Base-by-base conservation (phyloP, 2,113 vertebrate genomes). In the Corythaeola cristata region DNA sequence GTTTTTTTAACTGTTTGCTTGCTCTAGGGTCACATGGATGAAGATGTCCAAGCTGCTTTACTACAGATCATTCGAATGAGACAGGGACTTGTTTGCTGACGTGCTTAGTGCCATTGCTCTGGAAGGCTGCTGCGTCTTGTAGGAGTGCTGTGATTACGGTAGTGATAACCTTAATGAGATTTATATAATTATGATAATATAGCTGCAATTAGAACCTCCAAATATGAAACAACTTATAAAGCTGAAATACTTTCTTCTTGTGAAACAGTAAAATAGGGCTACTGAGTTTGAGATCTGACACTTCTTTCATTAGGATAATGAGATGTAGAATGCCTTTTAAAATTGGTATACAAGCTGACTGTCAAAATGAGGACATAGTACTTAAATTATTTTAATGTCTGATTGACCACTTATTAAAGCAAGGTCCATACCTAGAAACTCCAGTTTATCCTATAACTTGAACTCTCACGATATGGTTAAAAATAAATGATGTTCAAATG, bases 31-130 rank as follows among this genome's bases (percentile, higher is more conserved):
- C 99, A 99, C 98, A 99, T 99, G 99, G 99, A 99, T 96, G 99
- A 99, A 85, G 99, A 99, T 4, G 99, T 99, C 32, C 99, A 99
- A 95, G 99, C 99, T 5, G 99, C 99, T 55, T 97, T 99, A 30
- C 98, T 99, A 4, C 99, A 99, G 98, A 99, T 99, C 98, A 99
- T 99, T 95, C 98, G 98, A 26, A 99, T 99, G 99, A 98, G 99
- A 55, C 99, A 99, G 97, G 99, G 99, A 60, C 99, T 99, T 58
- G 99, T 99, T 37, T 99, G 99, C 98, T 99, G 98, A 98, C 0
- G 7, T 8, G 22, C 7, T 16, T 18, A 11, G 55, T 28, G 24
- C 77, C 11, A 3, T 5, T 37, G 53, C 23, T 11, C 45, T 8
- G 24, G 44, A 4, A 49, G 20, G 28, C 85, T 33, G 72, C 79